A percentile compares a stretch with the other conserved stretches of the same genome.
These are phyloP conservation scores for Myotis lucifugus DNA, from an alignment of 2,113 vertebrate species.

Conservation along the genomic window DNA sequence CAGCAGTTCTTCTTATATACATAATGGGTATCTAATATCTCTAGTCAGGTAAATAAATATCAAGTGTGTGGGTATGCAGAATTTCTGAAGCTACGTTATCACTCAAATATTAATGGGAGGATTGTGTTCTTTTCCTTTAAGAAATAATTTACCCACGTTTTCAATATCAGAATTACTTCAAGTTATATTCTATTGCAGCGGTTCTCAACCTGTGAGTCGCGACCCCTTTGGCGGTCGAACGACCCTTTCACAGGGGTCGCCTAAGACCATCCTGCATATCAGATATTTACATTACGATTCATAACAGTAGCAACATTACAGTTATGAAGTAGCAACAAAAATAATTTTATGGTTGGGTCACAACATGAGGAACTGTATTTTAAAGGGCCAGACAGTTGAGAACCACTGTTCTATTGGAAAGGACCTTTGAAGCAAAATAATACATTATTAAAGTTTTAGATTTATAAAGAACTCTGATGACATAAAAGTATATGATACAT, in stretches of 20 bases:
- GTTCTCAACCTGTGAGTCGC: too few species aligned
- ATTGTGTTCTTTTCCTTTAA: background rate
- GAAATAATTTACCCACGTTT: background rate
- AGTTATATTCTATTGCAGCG: background rate
- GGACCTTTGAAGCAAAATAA: conserved; percentile 19
- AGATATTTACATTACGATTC: too few species aligned
- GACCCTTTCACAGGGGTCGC: too few species aligned
- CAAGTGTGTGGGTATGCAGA: background rate
- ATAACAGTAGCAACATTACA: too few species aligned
- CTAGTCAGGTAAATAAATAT: background rate
- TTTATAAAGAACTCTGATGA: background rate
- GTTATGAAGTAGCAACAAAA: too few species aligned
- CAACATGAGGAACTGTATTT: too few species aligned
- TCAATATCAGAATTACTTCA: conserved; percentile 3
- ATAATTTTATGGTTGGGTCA: too few species aligned
- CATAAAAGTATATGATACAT: background rate
- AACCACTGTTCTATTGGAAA: background rate
- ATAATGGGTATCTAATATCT: background rate
- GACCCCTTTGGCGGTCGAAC: too few species aligned
- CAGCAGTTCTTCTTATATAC: background rate
- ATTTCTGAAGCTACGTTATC: background rate
- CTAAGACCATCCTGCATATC: too few species aligned
- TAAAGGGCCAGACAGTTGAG: too few species aligned
- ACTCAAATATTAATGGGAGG: background rate
- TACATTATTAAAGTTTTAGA: background rate